Evolutionary conservation across 1,140 invertebrate species (phyloP), one percentile per base, ranked within the genome.

Genomic region (Helicorthomorpha holstii): DNA sequence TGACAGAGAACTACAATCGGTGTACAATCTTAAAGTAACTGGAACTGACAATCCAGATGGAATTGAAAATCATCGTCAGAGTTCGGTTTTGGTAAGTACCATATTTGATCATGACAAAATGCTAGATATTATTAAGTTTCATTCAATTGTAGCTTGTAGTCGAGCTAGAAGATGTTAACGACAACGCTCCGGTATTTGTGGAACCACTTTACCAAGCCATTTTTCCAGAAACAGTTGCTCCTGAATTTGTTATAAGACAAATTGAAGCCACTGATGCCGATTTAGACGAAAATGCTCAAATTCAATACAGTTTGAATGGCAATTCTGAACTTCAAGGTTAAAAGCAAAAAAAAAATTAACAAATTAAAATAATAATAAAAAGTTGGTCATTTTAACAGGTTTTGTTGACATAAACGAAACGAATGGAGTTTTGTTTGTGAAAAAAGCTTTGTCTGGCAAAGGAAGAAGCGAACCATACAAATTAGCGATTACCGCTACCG

Each of bases 121-220:
- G 16, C 29, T 34, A 34, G n/a, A n/a, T n/a, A n/a, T n/a, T 34
- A 34, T 34, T 34, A 34, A 34, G 7, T 34, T 34, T 7, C 7
- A 34, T 34, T 7, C 16, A 7, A 34, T 47, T 73, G 1, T 65
- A 77, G 54, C 70, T 87, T 0, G 71, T 74, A 0, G 72, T 88
- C 2, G 79, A 84, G 57, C 74, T 90, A 2, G 62, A 82, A 0
- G 85, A 89, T 63, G 80, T 85, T 0, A 88, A 91, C 59, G 86
- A 91, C 56, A 88, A 87, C 63, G 72, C 81, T 19, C 82, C 83
- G 0, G 59, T 53, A 27, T 68, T 73, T 65, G 57, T 45, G 23
- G 57, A 66, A 50, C 49, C 56, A 26, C 53, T 57, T 1, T 66
- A 68, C 56, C 63, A 65, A 41, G 60, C 65, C 3, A 60, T 69